These are phyloP conservation scores for Erethizon dorsatum DNA, from an alignment of 2,797 vertebrate genomes.

Conservation along the genomic window DNA sequence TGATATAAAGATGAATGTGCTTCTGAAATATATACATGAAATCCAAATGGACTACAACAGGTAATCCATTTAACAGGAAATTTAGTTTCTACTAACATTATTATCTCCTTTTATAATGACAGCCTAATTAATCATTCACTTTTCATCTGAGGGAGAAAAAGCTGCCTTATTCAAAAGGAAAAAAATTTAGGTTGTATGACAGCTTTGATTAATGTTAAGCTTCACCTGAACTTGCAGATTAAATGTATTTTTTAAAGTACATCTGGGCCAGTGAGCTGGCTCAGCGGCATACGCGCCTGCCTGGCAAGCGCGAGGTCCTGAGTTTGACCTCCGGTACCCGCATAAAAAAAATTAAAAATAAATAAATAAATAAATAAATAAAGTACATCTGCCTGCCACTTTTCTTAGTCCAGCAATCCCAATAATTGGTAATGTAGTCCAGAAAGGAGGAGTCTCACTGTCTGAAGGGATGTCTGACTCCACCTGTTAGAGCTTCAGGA, in stretches of 20 bases:
- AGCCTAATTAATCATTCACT: slow-evolving; percentile 77
- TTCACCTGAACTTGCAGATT: slow-evolving; percentile 78
- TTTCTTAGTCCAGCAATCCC: background rate
- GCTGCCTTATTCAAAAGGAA: slow-evolving; percentile 57
- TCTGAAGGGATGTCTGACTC: background rate
- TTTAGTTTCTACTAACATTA: slow-evolving; percentile 56
- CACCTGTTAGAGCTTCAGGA: background rate
- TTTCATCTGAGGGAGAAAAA: slow-evolving; percentile 67
- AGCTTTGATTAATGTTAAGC: slow-evolving; percentile 71
- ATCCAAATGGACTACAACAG: slow-evolving; percentile 60
- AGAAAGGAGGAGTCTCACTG: background rate
- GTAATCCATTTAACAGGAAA: slow-evolving; percentile 68
- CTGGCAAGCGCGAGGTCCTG: too few species aligned
- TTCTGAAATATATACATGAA: slow-evolving; percentile 65
- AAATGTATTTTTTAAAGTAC: slow-evolving; percentile 52
- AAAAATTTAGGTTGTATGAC: slow-evolving; percentile 68
- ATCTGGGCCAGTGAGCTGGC: background rate
- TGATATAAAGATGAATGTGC: slow-evolving; percentile 36
- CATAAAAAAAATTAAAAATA: too few species aligned
- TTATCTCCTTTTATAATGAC: slow-evolving; percentile 58
- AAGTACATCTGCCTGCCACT: background rate
- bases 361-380: too few species aligned
- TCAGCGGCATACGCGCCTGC: too few species aligned
- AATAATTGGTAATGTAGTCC: background rate
- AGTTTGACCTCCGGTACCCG: too few species aligned